A percentile compares a stretch with the other conserved stretches of the same genome.
These are phyloP conservation scores for Thysanoteuthis rhombus DNA, from an alignment of 2,888 invertebrate species.

Conservation along the genomic window DNA sequence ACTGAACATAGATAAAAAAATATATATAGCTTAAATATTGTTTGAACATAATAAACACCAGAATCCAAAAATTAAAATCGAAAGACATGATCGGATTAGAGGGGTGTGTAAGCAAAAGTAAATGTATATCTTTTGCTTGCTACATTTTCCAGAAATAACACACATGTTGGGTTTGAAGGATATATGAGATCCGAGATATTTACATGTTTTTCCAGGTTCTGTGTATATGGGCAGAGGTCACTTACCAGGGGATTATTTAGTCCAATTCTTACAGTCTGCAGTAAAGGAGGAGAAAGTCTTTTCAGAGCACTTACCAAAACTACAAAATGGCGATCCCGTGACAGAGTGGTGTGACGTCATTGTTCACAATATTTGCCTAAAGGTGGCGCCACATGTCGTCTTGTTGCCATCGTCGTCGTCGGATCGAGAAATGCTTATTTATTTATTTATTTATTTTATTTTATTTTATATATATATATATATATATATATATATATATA, in stretches of 20 bases:
- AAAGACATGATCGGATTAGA: too few species aligned
- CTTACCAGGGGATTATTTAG: not conserved
- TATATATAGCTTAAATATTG: too few species aligned
- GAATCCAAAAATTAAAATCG: too few species aligned
- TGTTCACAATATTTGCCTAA: conserved; percentile 16
- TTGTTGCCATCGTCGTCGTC: too few species aligned
- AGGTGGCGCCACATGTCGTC: conserved; percentile 21
- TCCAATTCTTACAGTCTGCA: not conserved
- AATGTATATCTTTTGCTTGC: too few species aligned
- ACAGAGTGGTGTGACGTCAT: conserved; percentile 25
- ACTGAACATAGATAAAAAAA: too few species aligned
- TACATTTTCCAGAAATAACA: not conserved
- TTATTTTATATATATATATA: too few species aligned
- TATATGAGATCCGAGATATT: not conserved
- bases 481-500: too few species aligned
- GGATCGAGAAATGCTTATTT: too few species aligned
- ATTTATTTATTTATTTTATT: too few species aligned
- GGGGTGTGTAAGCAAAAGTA: too few species aligned
- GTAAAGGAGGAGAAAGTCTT: not conserved
- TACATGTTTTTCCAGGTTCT: not conserved
- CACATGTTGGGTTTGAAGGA: not conserved
- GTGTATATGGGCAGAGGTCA: not conserved
- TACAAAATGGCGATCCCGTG: conserved; percentile 30
- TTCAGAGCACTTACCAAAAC: conserved; percentile 13
- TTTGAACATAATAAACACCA: too few species aligned